Base-by-base conservation (phyloP, 30 jellyfish, hydroid and myxozoan genomes). In the Pseudorhiza aurosa region DNA sequence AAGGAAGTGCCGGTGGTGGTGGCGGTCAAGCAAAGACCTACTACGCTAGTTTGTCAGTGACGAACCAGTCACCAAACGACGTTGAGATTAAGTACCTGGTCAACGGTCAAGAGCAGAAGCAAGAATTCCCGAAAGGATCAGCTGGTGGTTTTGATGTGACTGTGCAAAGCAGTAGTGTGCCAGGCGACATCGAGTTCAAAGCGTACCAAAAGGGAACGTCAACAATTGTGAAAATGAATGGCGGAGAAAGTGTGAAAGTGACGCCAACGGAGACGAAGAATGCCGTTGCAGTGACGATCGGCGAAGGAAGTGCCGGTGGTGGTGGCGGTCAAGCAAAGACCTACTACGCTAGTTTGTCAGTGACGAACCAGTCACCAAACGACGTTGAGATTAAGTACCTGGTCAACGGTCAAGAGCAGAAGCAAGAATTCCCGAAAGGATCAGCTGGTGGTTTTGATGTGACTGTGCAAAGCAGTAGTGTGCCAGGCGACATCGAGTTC, bases 201-300 rank as follows among this genome's bases (percentile, higher is more conserved):
- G 97, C 96, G 0, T 65, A 28, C 56, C 93, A 72, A 40, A 83
- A 89, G 46, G 83, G 77, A 0, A 89, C 97, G 22, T 58, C 89
- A 30, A 71, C 57, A 11, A 29, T 46, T 10, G 76, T 68, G 49
- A 43, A 12, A 33, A 57, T 89, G 79, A 89, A 89, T 59, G 93
- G 88, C 27, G 46, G 59, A 8, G 75, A 50, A 15, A 28, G 44
- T 10, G 12, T 81, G 50, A 26, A 36, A 22, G 72, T 83, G 43
- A 64, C 87, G 40, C 97, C 97, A 0, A 32, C 86, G 0, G 77
- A 35, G 33, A 45, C 75, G 5, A 81, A 81, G 55, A 26, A 49
- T 2, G 55, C 90, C 2, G 71, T 36, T 3, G 14, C 28, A 15
- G 65, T 74, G n/a, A 36, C 64, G 11, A 47, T 74, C 11, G 75